phyloP scores from a whole-genome alignment of 2,797 vertebrate species.

The Diceros bicornis region DNA sequence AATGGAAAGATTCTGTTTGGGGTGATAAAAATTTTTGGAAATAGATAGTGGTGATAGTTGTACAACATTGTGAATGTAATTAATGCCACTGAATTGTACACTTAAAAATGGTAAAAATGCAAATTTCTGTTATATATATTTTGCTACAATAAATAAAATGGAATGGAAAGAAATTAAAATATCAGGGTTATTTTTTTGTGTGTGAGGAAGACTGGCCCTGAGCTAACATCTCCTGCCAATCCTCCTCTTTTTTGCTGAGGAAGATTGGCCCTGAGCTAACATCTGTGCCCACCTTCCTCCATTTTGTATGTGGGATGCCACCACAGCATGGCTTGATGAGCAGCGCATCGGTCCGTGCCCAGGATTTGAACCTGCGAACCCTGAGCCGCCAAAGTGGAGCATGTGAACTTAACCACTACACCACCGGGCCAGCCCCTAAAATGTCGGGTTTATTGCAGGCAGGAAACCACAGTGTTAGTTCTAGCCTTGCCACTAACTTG shows the following conservation, averaged over 20 bases:
- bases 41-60: neutral
- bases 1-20: constrained; percentile 25
- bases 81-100: neutral
- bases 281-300: no score
- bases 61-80: neutral
- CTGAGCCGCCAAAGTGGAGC: no score
- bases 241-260: no score
- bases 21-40: constrained; percentile 42
- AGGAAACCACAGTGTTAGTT: neutral
- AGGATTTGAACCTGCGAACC: no score
- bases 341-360: no score
- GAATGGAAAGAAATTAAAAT: constrained; percentile 33
- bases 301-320: no score
- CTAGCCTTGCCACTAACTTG: neutral
- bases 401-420: no score
- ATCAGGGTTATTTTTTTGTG: neutral
- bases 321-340: no score
- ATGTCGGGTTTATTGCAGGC: neutral
- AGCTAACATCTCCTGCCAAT: no score
- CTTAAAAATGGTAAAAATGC: neutral
- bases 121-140: constrained; percentile 3
- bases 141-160: neutral
- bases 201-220: no score
- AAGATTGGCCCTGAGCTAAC: no score
- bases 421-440: neutral